Percentiles rank a stretch among this genome's conserved stretches.
phyloP scores from a whole-genome alignment of 2,888 invertebrate genomes.

The Aspidiotus rigidus region DNA sequence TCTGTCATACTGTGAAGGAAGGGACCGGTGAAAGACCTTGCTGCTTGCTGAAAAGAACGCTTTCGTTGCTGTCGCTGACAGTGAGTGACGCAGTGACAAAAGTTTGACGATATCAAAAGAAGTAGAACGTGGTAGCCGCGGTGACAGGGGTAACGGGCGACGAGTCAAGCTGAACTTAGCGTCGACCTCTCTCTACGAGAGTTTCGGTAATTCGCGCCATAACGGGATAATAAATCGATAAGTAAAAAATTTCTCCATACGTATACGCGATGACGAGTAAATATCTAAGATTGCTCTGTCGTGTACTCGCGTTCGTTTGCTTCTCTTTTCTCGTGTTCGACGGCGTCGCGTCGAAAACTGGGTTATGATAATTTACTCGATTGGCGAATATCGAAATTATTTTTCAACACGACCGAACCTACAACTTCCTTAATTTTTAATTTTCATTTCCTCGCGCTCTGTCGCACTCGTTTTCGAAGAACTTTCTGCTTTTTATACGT shows the following conservation, averaged over 20 bases:
- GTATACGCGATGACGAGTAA: too few relatives aligned
- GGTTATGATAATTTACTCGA: too few relatives aligned
- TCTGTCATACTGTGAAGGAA: conserved; percentile 22
- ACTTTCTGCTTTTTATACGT: too few relatives aligned
- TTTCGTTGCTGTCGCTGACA: conserved; percentile 29
- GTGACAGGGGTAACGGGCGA: conserved; percentile 5
- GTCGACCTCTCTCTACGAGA: conserved; percentile 30
- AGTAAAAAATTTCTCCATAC: conserved; percentile 31
- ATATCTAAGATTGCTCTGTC: too few relatives aligned
- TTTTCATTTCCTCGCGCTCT: too few relatives aligned
- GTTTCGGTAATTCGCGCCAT: conserved; percentile 28
- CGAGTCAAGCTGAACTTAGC: conserved; percentile 31
- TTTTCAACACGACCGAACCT: too few relatives aligned
- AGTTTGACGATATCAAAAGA: conserved; percentile 34
- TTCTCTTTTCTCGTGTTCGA: too few relatives aligned
- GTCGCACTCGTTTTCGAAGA: too few relatives aligned
- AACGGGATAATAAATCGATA: conserved; percentile 34
- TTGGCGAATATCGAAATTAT: too few relatives aligned
- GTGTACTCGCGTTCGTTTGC: too few relatives aligned
- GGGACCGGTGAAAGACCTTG: background rate
- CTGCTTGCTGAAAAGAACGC: background rate
- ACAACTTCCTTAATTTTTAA: too few relatives aligned
- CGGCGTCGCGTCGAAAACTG: too few relatives aligned
- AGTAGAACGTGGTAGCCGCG: conserved; percentile 18
- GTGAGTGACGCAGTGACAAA: conserved; percentile 35